Base-by-base conservation (phyloP, 2,888 invertebrate species). In the Apamea sordens region DNA sequence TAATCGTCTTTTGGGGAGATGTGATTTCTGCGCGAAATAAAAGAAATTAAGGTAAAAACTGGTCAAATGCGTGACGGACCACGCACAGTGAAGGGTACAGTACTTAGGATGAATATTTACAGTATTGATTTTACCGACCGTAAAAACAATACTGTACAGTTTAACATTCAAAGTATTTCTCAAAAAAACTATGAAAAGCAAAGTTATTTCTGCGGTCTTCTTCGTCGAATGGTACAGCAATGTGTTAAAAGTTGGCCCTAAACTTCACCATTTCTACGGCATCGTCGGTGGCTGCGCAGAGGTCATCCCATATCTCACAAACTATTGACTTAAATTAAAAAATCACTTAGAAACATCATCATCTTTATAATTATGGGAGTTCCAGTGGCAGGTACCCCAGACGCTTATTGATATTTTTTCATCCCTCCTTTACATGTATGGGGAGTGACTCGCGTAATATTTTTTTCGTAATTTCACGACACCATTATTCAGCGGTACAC, bases 11-110 rank as follows among this genome's bases (percentile, higher is more conserved):
- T 21, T 18, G 21, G 18, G 61, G 28, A 18, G 21, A 68, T 80
- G 7, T 44, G 18, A 80, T 53, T 80, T 77, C 77, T 77, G 69
- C 32, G 7, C 0, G 1, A 53, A 56, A 68, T 64, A 7, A n/a
- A 21, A 44, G 6, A 65, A 70, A 73, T 44, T 0, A 21, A 3
- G 41, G 15, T 73, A 68, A 63, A 10, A 61, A 21, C 13, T 2
- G 13, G 13, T 0, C n/a, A 13, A 61, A 2, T 28, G 2, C 6
- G 15, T 61, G 59, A 15, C 56, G 11, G 4, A 56, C 56, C 56
- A n/a, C 1, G 4, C 24, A 24, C 24, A 56, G 4, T 56, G 24
- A 11, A 56, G 11, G 4, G 56, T 56, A 24, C 56, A 10, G 56
- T 56, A 56, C n/a, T 47, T 47, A 15, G 11, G 47, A 47, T 47